Evolutionary conservation across 1,140 invertebrate species (phyloP).

Genomic region (Rhopalosiphum maidis): DNA sequence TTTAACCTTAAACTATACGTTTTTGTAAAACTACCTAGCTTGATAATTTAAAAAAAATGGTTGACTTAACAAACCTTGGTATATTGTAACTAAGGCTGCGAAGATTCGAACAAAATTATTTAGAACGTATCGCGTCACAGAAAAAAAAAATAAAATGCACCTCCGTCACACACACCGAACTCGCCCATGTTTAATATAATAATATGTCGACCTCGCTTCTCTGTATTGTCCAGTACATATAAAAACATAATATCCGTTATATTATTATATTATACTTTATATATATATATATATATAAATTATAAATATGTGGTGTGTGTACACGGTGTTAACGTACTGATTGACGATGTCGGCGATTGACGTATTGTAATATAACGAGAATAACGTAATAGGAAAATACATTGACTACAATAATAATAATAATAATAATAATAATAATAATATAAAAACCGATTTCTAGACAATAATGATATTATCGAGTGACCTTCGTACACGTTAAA

Average conservation of each 20-base stretch:
- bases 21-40: background rate
- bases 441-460: conserved; percentile 6
- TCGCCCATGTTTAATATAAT: background rate
- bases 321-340: background rate
- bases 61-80: background rate
- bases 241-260: background rate
- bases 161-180: background rate
- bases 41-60: background rate
- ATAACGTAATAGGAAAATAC: conserved; percentile 16
- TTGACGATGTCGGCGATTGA: background rate
- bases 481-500: background rate
- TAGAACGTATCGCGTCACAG: background rate
- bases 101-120: background rate
- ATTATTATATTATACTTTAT: background rate
- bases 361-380: background rate
- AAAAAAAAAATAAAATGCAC: background rate
- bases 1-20: background rate
- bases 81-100: too few species aligned
- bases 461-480: background rate
- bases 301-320: background rate
- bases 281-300: background rate
- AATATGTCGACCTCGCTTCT: background rate
- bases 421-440: background rate
- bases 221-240: background rate
- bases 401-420: background rate